phyloP scores from a whole-genome alignment of 2,888 invertebrate species.

The Gryllus longicercus region DNA sequence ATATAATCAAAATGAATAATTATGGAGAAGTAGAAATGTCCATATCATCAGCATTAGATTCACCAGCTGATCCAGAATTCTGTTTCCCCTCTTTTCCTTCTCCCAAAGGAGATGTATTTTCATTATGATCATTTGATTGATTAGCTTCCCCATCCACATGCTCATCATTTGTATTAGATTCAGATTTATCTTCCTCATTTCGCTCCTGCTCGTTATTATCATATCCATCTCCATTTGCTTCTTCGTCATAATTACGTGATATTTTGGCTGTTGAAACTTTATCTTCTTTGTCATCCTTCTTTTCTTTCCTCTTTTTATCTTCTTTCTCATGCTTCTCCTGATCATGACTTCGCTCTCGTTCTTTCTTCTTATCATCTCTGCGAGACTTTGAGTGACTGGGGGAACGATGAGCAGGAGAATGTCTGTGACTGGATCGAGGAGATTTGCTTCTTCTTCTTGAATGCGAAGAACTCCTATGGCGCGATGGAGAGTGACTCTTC shows the following conservation, averaged over 20 bases:
- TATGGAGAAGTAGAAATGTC: conserved; percentile 76
- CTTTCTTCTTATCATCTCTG: conserved; percentile 34
- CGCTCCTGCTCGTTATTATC: conserved; percentile 29
- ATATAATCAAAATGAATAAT: conserved; percentile 31
- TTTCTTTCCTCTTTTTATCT: conserved; percentile 33
- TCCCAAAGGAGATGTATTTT: conserved; percentile 21
- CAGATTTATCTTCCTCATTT: conserved; percentile 18
- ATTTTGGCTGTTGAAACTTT: conserved; percentile 31
- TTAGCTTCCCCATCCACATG: conserved; percentile 28
- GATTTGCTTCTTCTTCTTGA: conserved; percentile 40
- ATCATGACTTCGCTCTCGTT: conserved; percentile 37
- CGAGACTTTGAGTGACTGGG: conserved; percentile 33
- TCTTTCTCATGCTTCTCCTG: conserved; percentile 30
- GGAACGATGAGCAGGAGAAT: conserved; percentile 33
- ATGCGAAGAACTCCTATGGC: conserved; percentile 39
- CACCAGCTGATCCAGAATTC: conserved; percentile 27
- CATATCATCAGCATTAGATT: conserved; percentile 52
- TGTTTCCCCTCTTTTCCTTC: conserved; percentile 32
- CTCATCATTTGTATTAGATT: conserved; percentile 24
- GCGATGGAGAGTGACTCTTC: conserved; percentile 31
- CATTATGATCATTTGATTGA: conserved; percentile 24
- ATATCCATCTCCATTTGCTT: conserved; percentile 51
- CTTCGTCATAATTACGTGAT: conserved; percentile 55
- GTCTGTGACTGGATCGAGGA: conserved; percentile 35
- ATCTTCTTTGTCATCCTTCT: conserved; percentile 38